Conservation (phyloP, 2,888 invertebrate genomes). For the Euplagia quadripunctaria region DNA sequence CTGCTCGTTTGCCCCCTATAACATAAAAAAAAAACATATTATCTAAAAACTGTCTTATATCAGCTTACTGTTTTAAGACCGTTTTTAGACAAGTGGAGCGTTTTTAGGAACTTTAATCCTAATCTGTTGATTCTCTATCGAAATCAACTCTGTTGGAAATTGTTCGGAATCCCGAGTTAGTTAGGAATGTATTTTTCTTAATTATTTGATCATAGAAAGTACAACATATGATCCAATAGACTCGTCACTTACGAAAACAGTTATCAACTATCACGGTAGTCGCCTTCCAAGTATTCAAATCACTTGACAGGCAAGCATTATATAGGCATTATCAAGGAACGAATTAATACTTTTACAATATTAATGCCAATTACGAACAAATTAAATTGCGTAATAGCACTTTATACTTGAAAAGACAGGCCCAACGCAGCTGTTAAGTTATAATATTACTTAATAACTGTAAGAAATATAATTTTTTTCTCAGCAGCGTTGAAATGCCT, state of each 20-base stretch:
- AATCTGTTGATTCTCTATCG: no score
- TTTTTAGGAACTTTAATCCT: no score
- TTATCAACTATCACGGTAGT: not conserved
- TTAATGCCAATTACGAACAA: slow-evolving; percentile 37
- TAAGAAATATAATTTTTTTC: slow-evolving; percentile 30
- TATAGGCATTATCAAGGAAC: not conserved
- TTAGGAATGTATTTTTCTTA: no score
- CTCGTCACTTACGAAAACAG: not conserved
- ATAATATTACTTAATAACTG: slow-evolving; percentile 36
- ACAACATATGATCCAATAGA: no score
- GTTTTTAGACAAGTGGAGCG: no score
- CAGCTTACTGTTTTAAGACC: no score
- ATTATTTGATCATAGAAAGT: no score
- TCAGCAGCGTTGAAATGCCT: slow-evolving; percentile 26
- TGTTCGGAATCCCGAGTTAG: no score
- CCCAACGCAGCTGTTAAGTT: slow-evolving; percentile 33
- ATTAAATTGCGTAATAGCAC: slow-evolving; percentile 34
- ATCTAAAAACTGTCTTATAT: no score
- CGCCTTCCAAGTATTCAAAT: not conserved
- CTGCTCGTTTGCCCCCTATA: no score
- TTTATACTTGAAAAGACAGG: slow-evolving; percentile 13
- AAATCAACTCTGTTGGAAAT: no score
- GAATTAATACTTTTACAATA: slow-evolving; percentile 4
- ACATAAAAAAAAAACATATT: no score
- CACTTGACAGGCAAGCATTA: not conserved